Conservation (phyloP, 2,113 vertebrate genomes). For the Protobothrops mucrosquamatus region DNA sequence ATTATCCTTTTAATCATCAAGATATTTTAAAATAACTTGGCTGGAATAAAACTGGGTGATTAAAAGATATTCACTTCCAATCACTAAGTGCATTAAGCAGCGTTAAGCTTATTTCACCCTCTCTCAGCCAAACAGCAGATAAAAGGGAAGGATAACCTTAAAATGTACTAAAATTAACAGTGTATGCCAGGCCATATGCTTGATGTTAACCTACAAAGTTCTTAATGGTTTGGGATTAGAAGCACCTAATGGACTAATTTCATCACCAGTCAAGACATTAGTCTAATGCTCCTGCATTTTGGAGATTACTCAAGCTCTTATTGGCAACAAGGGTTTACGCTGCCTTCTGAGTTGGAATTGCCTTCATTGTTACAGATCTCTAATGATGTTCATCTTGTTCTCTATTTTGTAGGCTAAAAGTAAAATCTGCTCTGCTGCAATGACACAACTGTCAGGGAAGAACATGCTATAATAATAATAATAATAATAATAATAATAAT, state of each 20-base stretch:
- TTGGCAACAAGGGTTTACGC: neutral
- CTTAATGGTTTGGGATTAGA: neutral
- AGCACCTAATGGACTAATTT: neutral
- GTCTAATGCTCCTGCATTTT: neutral
- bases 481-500: too few species aligned
- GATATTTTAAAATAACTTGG: neutral
- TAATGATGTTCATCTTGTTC: neutral
- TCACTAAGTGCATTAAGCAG: neutral
- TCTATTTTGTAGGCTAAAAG: neutral
- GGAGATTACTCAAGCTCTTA: neutral
- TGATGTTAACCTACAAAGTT: neutral
- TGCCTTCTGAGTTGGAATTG: neutral
- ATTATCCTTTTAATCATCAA: neutral
- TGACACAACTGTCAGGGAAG: neutral
- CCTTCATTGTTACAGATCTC: neutral
- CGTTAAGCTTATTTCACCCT: neutral
- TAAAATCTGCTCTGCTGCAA: neutral
- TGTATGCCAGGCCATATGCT: neutral
- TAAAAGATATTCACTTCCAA: neutral
- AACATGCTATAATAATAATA: neutral
- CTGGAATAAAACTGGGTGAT: neutral
- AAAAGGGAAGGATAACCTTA: neutral
- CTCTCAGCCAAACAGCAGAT: neutral
- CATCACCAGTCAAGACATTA: neutral
- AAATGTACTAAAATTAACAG: neutral